Evolutionary conservation across 2,113 vertebrate species (phyloP).

Genomic region (Laticauda laticaudata): DNA sequence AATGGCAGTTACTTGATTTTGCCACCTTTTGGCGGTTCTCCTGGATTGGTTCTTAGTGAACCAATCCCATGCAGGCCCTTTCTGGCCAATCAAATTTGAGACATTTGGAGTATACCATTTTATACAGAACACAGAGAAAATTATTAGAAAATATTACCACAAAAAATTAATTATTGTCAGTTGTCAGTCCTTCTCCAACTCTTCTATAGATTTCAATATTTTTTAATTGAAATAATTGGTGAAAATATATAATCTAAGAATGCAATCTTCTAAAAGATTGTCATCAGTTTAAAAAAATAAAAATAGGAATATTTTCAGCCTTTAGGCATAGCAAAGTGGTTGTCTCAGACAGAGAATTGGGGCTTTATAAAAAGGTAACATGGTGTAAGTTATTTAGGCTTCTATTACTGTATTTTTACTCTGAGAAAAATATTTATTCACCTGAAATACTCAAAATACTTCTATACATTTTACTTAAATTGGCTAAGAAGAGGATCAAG

Average conservation of each 20-base stretch:
- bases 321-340: neutral
- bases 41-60: too few relatives aligned
- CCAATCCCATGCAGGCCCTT: too few relatives aligned
- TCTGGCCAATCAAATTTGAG: too few relatives aligned
- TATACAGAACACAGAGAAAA: neutral
- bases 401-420: neutral
- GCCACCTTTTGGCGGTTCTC: too few relatives aligned
- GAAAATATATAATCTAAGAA: neutral
- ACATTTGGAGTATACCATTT: too few relatives aligned
- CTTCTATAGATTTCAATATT: neutral
- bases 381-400: neutral
- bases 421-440: neutral
- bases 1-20: too few relatives aligned
- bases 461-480: neutral
- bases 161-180: neutral
- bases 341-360: neutral
- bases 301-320: neutral
- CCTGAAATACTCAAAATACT: neutral
- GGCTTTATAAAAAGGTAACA: neutral
- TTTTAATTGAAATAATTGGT: neutral
- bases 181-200: neutral
- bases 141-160: neutral
- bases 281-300: neutral
- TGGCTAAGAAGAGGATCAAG: neutral
- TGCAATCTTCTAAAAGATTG: neutral